Evolutionary conservation across 2,113 vertebrate species (phyloP).

Genomic region (Tautogolabrus adspersus): DNA sequence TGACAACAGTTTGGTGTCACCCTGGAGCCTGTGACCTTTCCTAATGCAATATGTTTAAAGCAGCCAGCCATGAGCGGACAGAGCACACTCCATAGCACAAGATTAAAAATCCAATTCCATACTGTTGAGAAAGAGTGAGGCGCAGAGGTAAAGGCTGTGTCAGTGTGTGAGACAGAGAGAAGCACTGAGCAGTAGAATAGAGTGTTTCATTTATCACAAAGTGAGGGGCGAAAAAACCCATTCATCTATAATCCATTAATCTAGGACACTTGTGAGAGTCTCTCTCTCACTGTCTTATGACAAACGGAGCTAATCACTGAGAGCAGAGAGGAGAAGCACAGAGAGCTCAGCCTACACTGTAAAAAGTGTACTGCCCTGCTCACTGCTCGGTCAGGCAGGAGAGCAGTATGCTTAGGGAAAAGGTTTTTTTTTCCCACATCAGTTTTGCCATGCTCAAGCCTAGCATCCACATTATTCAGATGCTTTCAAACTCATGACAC

Average conservation of each 20-base stretch:
- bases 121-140: constrained; percentile 29
- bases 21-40: constrained; percentile 43
- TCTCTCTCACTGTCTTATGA: constrained; percentile 56
- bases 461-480: too few species aligned
- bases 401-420: neutral
- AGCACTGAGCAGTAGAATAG: constrained; percentile 30
- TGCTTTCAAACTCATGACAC: too few species aligned
- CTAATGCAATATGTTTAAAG: constrained; percentile 58
- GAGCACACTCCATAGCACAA: constrained; percentile 43
- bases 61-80: constrained; percentile 35
- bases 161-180: constrained; percentile 3
- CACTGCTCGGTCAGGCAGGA: neutral
- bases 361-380: constrained; percentile 11
- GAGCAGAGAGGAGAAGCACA: constrained; percentile 28
- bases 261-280: constrained; percentile 67
- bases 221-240: constrained; percentile 34
- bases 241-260: constrained; percentile 75
- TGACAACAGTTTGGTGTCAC: constrained; percentile 39
- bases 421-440: too few species aligned
- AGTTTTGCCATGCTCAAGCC: too few species aligned
- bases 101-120: constrained; percentile 65
- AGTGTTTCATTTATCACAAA: constrained; percentile 68
- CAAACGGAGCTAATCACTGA: constrained; percentile 72
- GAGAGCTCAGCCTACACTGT: constrained; percentile 37
- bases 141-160: constrained; percentile 6